Evolutionary conservation across 2,113 vertebrate genomes (phyloP), one percentile per base, ranked within the genome.

Genomic region (Podocnemis expansa): DNA sequence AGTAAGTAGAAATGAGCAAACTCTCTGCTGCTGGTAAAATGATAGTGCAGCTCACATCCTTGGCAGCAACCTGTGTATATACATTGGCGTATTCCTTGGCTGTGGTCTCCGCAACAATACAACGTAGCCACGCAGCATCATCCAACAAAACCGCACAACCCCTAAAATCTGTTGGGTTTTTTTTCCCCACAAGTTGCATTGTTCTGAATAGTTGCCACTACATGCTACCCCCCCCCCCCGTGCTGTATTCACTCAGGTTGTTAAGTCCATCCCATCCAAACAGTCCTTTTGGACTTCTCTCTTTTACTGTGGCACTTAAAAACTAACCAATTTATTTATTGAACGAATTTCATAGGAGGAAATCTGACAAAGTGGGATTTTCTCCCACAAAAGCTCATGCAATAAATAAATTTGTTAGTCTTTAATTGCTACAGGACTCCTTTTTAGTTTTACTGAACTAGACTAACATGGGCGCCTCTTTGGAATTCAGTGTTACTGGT

Each of bases 241-340:
- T 80, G 34, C 70, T 54, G n/a, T 67, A 4, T 85, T 91, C 49
- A 24, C 58, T 85, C 0, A 0, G 8, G n/a, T 73, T 80, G 41
- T 87, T 92, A 41, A 89, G 82, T 58, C 76, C 8, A 9, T 58
- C 89, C 45, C 56, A 31, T 27, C 29, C 29, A 13, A 49, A 56
- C 75, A 43, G 90, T 85, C 9, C 25, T 78, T 91, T 88, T 56
- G 17, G 90, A 63, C 17, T 89, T 34, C 17, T 14, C n/a, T n/a
- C n/a, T n/a, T n/a, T n/a, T n/a, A n/a, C n/a, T n/a, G n/a, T n/a
- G n/a, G n/a, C n/a, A n/a, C n/a, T n/a, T n/a, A n/a, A n/a, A n/a
- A n/a, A n/a, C n/a, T n/a, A n/a, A n/a, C n/a, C n/a, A n/a, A n/a
- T n/a, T n/a, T n/a, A n/a, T n/a, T n/a, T n/a, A n/a, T n/a, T n/a